Evolutionary conservation across 2,888 invertebrate species (phyloP).

Genomic region (Colostygia pectinataria): DNA sequence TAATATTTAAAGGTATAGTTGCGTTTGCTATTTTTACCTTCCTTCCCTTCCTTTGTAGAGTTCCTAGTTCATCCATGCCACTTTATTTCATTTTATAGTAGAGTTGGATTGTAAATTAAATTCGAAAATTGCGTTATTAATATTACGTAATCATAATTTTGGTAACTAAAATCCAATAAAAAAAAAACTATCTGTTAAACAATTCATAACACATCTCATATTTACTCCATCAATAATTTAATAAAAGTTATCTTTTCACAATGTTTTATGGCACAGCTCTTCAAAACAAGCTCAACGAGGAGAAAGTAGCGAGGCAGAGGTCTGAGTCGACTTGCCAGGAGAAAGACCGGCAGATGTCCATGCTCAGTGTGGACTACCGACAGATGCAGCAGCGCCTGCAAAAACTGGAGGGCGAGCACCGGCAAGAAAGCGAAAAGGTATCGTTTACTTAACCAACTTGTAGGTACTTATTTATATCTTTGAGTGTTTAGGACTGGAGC

Average conservation of each 20-base stretch:
- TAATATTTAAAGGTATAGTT: conserved; percentile 86
- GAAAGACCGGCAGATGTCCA: conserved; percentile 96
- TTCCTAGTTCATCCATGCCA: conserved; percentile 4
- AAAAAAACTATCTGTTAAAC: not conserved
- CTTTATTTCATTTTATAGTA: conserved; percentile 4
- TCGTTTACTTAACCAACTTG: not conserved
- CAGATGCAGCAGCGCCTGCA: conserved; percentile 95
- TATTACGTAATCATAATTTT: conserved; percentile 2
- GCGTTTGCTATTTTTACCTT: conserved; percentile 62
- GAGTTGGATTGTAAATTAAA: conserved; percentile 11
- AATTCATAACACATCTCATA: conserved; percentile 1
- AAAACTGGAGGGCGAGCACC: conserved; percentile 95
- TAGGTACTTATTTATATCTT: too few species aligned
- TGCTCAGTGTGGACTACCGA: conserved; percentile 97
- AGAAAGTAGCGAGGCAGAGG: conserved; percentile 92
- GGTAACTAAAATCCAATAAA: not conserved
- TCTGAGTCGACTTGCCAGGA: conserved; percentile 94
- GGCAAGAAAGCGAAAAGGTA: conserved; percentile 93
- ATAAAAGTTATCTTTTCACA: conserved; percentile 14
- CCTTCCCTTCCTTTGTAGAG: conserved; percentile 33
- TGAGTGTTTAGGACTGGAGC: too few species aligned
- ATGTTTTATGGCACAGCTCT: conserved; percentile 83
- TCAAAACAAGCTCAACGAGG: conserved; percentile 95
- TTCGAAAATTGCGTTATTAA: not conserved
- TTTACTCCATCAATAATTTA: conserved; percentile 13